Evolutionary conservation across 2,888 invertebrate genomes (phyloP).

Genomic region (Euphydryas editha): DNA sequence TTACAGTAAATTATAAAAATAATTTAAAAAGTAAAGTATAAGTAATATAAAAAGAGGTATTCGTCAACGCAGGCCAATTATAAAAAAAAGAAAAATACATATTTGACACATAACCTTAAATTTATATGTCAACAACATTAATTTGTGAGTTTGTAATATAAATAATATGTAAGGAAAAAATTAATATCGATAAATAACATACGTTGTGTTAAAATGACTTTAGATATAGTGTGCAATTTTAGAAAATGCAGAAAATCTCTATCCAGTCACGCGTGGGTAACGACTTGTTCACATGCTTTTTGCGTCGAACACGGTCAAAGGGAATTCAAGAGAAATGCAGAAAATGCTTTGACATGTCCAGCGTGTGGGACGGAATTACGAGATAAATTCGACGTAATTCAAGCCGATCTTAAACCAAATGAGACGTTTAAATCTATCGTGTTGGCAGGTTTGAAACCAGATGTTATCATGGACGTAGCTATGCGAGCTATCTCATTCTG

Average conservation of each 20-base stretch:
- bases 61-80: neutral
- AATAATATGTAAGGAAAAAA: conserved; percentile 5
- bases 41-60: neutral
- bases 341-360: conserved; percentile 75
- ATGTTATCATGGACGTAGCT: conserved; percentile 81
- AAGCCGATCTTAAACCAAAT: conserved; percentile 77
- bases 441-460: conserved; percentile 79
- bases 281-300: conserved; percentile 82
- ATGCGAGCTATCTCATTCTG: conserved; percentile 83
- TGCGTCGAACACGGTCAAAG: conserved; percentile 80
- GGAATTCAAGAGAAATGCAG: conserved; percentile 74
- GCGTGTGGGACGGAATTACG: conserved; percentile 78
- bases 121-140: neutral
- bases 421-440: conserved; percentile 82
- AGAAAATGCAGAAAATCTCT: conserved; percentile 78
- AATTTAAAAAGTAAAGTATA: neutral
- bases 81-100: neutral
- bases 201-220: conserved; percentile 55
- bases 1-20: neutral
- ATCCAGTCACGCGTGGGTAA: conserved; percentile 78
- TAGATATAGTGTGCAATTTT: conserved; percentile 80
- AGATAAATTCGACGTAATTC: conserved; percentile 80
- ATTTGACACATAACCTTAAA: conserved; percentile 14
- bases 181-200: conserved; percentile 2
- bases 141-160: neutral